Conservation (phyloP, 2,797 vertebrate species). For the Rousettus madagascariensis region DNA sequence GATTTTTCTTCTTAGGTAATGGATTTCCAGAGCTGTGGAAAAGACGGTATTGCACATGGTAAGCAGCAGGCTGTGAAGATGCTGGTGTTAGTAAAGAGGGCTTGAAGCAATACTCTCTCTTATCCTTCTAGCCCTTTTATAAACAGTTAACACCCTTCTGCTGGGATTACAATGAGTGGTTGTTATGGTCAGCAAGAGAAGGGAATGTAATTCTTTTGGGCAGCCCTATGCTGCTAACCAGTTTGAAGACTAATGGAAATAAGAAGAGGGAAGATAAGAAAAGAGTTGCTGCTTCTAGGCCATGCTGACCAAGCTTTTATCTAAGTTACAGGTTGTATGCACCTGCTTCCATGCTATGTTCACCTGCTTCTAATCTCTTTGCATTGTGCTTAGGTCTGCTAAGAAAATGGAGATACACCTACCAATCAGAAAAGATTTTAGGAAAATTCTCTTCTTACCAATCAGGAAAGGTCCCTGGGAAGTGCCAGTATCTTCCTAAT, state of each 20-base stretch:
- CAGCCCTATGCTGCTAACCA: neutral
- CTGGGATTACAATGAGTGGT: neutral
- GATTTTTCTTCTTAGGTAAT: neutral
- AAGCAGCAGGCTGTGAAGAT: neutral
- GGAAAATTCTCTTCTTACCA: neutral
- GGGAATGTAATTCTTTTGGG: neutral
- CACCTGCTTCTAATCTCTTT: neutral
- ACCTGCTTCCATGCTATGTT: neutral
- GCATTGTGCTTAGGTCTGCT: neutral
- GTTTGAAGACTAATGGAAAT: neutral
- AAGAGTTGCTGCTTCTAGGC: neutral
- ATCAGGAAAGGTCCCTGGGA: neutral
- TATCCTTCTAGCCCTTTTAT: neutral
- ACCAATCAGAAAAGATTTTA: neutral
- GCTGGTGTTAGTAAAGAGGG: neutral
- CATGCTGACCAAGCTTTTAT: neutral
- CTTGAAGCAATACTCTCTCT: neutral
- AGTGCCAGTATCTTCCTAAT: neutral
- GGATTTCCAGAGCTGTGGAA: neutral
- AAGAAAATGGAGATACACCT: neutral
- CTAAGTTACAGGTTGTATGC: neutral
- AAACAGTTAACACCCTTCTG: neutral
- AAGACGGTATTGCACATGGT: neutral
- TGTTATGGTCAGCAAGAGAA: constrained; percentile 24
- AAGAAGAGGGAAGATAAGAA: neutral